A percentile compares a stretch with the other conserved stretches of the same genome.
These are phyloP conservation scores for Opisthograptis luteolata DNA, from an alignment of 2,888 invertebrate species.

Conservation along the genomic window DNA sequence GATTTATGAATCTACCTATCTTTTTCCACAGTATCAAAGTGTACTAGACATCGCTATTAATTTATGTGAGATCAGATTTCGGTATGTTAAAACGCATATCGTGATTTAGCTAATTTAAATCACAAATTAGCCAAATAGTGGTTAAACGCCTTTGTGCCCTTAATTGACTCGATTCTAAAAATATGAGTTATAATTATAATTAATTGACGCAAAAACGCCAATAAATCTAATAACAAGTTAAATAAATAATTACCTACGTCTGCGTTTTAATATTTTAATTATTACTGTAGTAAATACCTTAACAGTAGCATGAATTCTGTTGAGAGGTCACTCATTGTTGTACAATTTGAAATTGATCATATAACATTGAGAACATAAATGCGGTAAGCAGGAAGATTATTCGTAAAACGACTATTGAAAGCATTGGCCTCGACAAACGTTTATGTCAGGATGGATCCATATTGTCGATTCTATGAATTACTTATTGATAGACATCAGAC, in stretches of 20 bases:
- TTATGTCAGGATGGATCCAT: slow-evolving; percentile 26
- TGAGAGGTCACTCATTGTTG: slow-evolving; percentile 65
- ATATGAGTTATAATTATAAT: neutral
- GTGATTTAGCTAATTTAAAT: slow-evolving; percentile 26
- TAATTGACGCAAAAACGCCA: neutral
- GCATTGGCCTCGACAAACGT: slow-evolving; percentile 31
- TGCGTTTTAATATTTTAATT: slow-evolving; percentile 58
- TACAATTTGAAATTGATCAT: slow-evolving; percentile 48
- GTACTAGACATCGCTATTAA: too few species aligned
- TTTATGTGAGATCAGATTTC: neutral
- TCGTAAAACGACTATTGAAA: slow-evolving; percentile 33
- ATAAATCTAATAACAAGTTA: slow-evolving; percentile 28
- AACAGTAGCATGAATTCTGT: slow-evolving; percentile 51
- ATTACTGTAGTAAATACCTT: slow-evolving; percentile 39
- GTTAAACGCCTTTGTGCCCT: slow-evolving; percentile 4
- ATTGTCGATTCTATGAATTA: slow-evolving; percentile 34
- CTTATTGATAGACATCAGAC: slow-evolving; percentile 26
- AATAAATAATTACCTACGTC: slow-evolving; percentile 42
- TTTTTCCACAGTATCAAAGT: too few species aligned
- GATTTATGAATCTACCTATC: too few species aligned
- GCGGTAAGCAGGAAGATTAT: slow-evolving; percentile 42
- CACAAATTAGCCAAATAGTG: slow-evolving; percentile 32
- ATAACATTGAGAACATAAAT: slow-evolving; percentile 50
- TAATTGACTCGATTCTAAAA: neutral
- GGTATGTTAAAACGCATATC: slow-evolving; percentile 7